These are phyloP conservation scores for Apodemia duryi DNA, from an alignment of 2,888 invertebrate species.

Conservation along the genomic window DNA sequence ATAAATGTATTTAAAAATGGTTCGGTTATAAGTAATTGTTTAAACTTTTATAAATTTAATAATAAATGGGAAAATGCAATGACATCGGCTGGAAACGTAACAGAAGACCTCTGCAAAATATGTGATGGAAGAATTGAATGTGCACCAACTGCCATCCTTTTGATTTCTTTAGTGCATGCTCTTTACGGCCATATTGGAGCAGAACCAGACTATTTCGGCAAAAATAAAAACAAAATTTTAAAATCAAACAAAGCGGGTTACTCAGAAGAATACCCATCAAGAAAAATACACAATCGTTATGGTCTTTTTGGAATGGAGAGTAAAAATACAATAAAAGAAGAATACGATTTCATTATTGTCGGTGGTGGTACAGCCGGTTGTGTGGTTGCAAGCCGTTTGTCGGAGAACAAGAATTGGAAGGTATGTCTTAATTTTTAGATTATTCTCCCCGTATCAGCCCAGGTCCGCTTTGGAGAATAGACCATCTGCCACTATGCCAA, in stretches of 20 bases:
- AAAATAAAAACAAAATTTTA: slow-evolving; percentile 33
- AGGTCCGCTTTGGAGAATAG: too few species aligned
- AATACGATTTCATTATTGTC: slow-evolving; percentile 63
- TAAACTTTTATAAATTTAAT: neutral
- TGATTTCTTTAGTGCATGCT: slow-evolving; percentile 64
- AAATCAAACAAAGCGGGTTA: slow-evolving; percentile 25
- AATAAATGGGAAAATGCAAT: slow-evolving; percentile 53
- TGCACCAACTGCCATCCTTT: slow-evolving; percentile 67
- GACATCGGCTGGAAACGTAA: slow-evolving; percentile 51
- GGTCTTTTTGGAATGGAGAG: neutral
- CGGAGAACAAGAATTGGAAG: slow-evolving; percentile 68
- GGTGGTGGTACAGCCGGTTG: slow-evolving; percentile 71
- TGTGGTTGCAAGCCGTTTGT: slow-evolving; percentile 63
- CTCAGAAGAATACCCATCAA: slow-evolving; percentile 13
- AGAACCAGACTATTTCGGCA: slow-evolving; percentile 60
- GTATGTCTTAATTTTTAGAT: slow-evolving; percentile 35
- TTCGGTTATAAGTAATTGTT: neutral
- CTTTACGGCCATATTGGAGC: slow-evolving; percentile 61
- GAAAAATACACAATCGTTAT: neutral
- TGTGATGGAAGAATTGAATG: slow-evolving; percentile 71
- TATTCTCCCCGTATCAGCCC: too few species aligned
- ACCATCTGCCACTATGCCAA: too few species aligned
- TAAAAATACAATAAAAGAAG: slow-evolving; percentile 21
- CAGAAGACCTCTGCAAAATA: slow-evolving; percentile 64
- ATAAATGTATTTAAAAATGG: neutral